Percentiles rank a stretch among this genome's conserved stretches.
These are phyloP conservation scores for Lithophane socia DNA, from an alignment of 2,888 invertebrate genomes.

Conservation along the genomic window DNA sequence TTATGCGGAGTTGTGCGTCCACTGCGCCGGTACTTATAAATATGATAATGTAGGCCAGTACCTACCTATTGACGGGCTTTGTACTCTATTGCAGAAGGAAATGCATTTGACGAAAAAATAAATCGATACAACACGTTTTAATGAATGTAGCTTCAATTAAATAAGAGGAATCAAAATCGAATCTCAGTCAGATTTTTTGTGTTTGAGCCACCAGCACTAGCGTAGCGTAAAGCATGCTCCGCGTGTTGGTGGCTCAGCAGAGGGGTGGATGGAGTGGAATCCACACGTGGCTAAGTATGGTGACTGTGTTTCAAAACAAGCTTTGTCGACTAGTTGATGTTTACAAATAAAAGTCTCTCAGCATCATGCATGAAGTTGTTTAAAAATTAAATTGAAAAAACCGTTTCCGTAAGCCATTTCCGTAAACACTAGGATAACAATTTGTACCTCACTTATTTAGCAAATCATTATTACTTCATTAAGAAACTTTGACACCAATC, in stretches of 20 bases:
- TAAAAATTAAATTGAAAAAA: slow-evolving; percentile 70
- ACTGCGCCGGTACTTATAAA: slow-evolving; percentile 66
- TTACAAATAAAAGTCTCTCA: slow-evolving; percentile 80
- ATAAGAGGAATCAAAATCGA: not conserved
- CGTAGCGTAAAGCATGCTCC: too few relatives aligned
- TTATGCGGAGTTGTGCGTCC: slow-evolving; percentile 64
- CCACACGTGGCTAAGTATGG: slow-evolving; percentile 75
- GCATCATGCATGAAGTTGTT: slow-evolving; percentile 69
- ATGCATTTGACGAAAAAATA: not conserved
- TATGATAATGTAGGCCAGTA: slow-evolving; percentile 69
- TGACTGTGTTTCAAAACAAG: slow-evolving; percentile 80
- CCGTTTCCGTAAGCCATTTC: slow-evolving; percentile 72
- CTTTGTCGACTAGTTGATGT: slow-evolving; percentile 79
- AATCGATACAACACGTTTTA: not conserved
- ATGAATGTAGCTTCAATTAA: not conserved
- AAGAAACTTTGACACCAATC: not conserved
- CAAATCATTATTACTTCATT: not conserved
- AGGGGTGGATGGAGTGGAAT: slow-evolving; percentile 42
- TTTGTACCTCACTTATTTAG: not conserved
- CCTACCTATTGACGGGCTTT: slow-evolving; percentile 38
- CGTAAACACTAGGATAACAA: slow-evolving; percentile 55
- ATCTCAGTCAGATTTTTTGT: too few relatives aligned
- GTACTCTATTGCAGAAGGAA: slow-evolving; percentile 9
- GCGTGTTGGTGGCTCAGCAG: not conserved
- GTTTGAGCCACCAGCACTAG: too few relatives aligned